phyloP scores from a whole-genome alignment of 2,888 invertebrate species.

The Acrocyrtus sp. region DNA sequence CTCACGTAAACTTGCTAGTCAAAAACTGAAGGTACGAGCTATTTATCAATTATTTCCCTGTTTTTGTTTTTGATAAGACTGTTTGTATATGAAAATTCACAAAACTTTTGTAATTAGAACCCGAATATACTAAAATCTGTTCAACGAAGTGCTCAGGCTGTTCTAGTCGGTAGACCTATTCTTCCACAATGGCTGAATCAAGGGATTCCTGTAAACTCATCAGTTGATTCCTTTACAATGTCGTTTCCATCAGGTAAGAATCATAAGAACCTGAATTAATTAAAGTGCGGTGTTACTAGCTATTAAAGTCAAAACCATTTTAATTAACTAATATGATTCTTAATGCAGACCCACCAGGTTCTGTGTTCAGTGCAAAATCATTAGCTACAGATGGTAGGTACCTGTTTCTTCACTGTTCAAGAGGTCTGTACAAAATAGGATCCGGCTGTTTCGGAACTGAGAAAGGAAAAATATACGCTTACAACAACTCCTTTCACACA shows the following conservation, averaged over 20 bases:
- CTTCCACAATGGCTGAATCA: conserved; percentile 90
- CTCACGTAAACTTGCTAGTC: conserved; percentile 64
- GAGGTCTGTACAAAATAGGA: conserved; percentile 91
- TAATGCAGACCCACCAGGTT: conserved; percentile 56
- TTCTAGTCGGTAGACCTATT: conserved; percentile 83
- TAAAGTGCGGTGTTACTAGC: too few species aligned
- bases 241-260: conserved; percentile 48
- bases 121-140: conserved; percentile 85
- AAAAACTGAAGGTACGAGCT: conserved; percentile 58
- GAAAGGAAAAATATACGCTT: conserved; percentile 87
- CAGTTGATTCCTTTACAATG: conserved; percentile 74
- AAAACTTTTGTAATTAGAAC: conserved; percentile 73
- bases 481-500: conserved; percentile 83
- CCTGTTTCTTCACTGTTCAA: conserved; percentile 85
- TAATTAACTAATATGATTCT: too few species aligned
- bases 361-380: conserved; percentile 61
- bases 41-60: too few species aligned
- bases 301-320: too few species aligned
- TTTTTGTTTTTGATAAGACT: too few species aligned
- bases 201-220: conserved; percentile 83
- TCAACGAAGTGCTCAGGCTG: conserved; percentile 89
- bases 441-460: conserved; percentile 94
- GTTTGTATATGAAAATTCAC: too few species aligned
- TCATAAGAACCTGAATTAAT: too few species aligned
- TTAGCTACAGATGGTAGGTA: conserved; percentile 90